Conservation (phyloP, 1,140 invertebrate genomes). For the Drosophila malerkotliana region DNA sequence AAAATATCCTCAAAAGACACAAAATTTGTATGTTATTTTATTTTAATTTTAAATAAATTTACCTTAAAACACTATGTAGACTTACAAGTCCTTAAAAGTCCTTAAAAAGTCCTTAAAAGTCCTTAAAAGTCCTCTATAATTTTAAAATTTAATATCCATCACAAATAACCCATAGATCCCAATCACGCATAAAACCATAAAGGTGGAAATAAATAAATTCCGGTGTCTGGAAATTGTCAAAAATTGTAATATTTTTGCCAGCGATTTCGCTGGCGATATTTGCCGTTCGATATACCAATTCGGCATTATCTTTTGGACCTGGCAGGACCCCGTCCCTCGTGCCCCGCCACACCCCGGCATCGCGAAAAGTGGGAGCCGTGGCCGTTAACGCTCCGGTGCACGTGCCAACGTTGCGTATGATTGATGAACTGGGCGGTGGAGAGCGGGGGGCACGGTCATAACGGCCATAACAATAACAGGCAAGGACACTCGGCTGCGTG, state of each 20-base stretch:
- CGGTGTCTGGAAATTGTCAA: neutral
- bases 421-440: slow-evolving; percentile 64
- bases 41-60: too few species aligned
- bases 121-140: too few species aligned
- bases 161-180: neutral
- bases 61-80: too few species aligned
- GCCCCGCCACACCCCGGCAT: neutral
- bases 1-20: too few species aligned
- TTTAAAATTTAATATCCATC: neutral
- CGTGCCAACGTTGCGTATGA: slow-evolving; percentile 79
- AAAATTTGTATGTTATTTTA: too few species aligned
- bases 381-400: slow-evolving; percentile 45
- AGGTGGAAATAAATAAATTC: slow-evolving; percentile 2
- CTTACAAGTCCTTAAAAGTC: too few species aligned
- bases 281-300: slow-evolving; percentile 1
- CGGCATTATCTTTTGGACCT: neutral
- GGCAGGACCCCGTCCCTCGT: neutral
- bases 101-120: too few species aligned
- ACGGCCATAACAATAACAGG: slow-evolving; percentile 47
- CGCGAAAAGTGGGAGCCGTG: neutral
- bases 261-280: neutral
- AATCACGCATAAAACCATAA: neutral
- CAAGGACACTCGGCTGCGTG: slow-evolving; percentile 45
- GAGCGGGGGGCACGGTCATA: slow-evolving; percentile 8
- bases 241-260: neutral